phyloP scores from a whole-genome alignment of 2,888 invertebrate genomes.

The Parascotia fuliginaria region DNA sequence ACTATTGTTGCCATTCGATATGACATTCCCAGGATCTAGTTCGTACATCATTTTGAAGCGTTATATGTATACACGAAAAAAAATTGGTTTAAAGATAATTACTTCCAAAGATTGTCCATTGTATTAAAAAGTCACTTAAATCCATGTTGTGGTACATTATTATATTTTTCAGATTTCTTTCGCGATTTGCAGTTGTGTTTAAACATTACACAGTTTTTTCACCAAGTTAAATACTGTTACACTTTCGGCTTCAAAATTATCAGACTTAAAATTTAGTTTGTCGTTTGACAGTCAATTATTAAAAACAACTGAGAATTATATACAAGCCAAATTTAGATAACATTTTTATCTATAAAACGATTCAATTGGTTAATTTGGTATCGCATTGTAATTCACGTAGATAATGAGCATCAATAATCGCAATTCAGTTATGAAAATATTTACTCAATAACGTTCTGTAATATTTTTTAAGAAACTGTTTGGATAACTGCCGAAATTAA shows the following conservation, averaged over 20 bases:
- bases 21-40: conserved; percentile 41
- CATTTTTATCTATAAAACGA: conserved; percentile 33
- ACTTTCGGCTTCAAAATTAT: neutral
- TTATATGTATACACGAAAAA: neutral
- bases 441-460: too few species aligned
- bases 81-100: neutral
- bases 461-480: neutral
- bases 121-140: conserved; percentile 12
- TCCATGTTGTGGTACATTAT: conserved; percentile 1
- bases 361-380: conserved; percentile 42
- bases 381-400: conserved; percentile 21
- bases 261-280: neutral
- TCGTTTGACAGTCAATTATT: too few species aligned
- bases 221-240: neutral
- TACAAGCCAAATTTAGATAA: conserved; percentile 28
- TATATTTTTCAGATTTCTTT: neutral
- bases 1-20: conserved; percentile 37
- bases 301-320: conserved; percentile 26
- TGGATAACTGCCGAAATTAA: too few species aligned
- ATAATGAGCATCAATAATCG: conserved; percentile 30
- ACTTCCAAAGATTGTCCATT: conserved; percentile 13
- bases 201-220: neutral
- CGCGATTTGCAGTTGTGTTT: neutral
- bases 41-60: conserved; percentile 14
- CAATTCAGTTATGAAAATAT: conserved; percentile 30